Conservation (phyloP, 2,797 vertebrate genomes). For the Sciurus carolinensis region DNA sequence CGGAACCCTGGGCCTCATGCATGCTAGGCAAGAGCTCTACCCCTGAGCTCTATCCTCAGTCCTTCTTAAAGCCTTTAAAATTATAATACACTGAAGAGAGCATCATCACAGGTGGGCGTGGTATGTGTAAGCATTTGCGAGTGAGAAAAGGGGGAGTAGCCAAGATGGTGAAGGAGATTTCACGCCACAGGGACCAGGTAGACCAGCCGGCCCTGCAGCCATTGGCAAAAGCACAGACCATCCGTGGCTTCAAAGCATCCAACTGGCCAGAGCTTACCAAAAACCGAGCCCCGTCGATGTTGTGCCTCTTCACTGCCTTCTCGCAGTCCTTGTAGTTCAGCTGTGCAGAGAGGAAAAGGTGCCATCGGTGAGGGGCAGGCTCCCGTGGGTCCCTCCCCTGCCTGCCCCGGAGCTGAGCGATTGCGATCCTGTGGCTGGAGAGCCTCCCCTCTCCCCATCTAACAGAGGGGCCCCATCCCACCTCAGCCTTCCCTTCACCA, state of each 20-base stretch:
- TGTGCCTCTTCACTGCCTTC: conserved; percentile 92
- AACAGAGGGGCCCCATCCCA: not conserved
- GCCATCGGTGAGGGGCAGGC: not conserved
- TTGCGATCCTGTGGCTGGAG: conserved; percentile 68
- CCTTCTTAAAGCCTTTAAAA: not conserved
- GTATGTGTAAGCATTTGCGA: not conserved
- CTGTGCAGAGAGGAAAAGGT: conserved; percentile 86
- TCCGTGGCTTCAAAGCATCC: rapidly evolving
- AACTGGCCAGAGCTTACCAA: conserved; percentile 91
- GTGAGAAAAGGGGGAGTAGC: not conserved
- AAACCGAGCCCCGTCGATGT: conserved; percentile 94
- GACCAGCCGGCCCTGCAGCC: not conserved
- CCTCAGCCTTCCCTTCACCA: conserved; percentile 61
- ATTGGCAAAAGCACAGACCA: rapidly evolving
- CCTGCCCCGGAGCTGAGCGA: conserved; percentile 51
- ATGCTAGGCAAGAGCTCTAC: not conserved
- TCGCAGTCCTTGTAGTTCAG: conserved; percentile 94
- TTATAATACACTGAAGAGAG: not conserved
- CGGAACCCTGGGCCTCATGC: not conserved
- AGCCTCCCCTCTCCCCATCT: not conserved
- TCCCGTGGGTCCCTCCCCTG: not conserved
- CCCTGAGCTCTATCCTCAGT: not conserved
- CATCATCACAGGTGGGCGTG: not conserved
- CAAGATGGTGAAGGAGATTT: not conserved
- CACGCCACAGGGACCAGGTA: not conserved